A percentile compares a stretch with the other conserved stretches of the same genome.
Evolutionary conservation across 2,113 vertebrate genomes (phyloP).

Genomic region (Columba janthina): DNA sequence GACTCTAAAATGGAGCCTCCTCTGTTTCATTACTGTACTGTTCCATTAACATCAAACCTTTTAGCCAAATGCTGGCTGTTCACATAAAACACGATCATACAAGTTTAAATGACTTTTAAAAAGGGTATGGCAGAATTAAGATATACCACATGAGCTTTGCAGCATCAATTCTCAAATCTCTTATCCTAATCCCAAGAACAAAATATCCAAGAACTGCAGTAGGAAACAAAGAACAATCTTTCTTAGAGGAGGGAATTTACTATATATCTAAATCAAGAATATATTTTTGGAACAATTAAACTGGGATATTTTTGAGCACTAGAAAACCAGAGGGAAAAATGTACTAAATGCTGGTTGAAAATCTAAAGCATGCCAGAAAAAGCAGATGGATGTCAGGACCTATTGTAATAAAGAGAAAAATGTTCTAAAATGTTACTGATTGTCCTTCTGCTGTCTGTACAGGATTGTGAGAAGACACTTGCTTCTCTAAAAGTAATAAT

Average conservation of each 20-base stretch:
- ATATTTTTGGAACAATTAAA: conserved; percentile 33
- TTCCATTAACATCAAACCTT: neutral
- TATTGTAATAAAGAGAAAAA: conserved; percentile 27
- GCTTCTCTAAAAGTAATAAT: neutral
- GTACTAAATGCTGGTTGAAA: neutral
- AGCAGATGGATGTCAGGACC: conserved; percentile 27
- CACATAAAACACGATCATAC: neutral
- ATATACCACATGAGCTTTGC: neutral
- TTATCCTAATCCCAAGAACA: neutral
- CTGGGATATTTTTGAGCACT: neutral
- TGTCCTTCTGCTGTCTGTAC: conserved; percentile 11
- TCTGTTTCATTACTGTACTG: neutral
- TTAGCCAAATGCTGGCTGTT: neutral
- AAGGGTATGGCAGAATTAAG: neutral
- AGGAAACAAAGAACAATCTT: conserved; percentile 3
- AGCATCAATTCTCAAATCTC: neutral
- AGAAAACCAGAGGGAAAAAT: conserved; percentile 13
- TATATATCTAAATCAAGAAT: conserved; percentile 1
- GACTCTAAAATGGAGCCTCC: neutral
- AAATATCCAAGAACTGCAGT: neutral
- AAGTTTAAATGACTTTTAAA: neutral
- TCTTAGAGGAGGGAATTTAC: neutral
- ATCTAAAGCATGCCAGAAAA: conserved; percentile 20
- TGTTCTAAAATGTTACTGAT: neutral
- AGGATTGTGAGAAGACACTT: neutral